Evolutionary conservation across 2,888 invertebrate genomes (phyloP), one percentile per base, ranked within the genome.

Genomic region (Volucella zonaria): DNA sequence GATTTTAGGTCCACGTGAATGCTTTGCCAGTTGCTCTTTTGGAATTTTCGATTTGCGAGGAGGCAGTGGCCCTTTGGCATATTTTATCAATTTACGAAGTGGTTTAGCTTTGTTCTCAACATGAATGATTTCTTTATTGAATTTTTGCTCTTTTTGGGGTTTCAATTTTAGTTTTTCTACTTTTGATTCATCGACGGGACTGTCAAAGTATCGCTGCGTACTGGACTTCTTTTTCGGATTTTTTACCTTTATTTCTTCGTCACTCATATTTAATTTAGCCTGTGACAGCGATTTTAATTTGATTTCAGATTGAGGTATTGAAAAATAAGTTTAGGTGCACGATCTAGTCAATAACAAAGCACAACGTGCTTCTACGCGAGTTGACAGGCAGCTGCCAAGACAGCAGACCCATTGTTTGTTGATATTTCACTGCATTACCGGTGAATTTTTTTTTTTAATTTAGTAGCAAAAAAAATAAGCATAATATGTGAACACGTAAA

Each of bases 1-100:
- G 0, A 95, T 90, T 0, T 94, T 94, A 87, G 93, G 93, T 1
- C 96, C 96, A 87, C 94, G 93, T 14, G 93, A 93, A 91, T 96
- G 93, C 81, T 94, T 94, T 0, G 89, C 82, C 2, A 91, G 14
- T 8, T 88, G 3, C 12, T 89, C 87, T 52, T 89, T 87, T 0
- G 90, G 86, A 74, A 90, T 87, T 67, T 76, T 56, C n/a, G 68
- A 51, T 54, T 52, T 66, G 14, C 79, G 75, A 9, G 59, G 56
- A 4, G 75, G 62, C 31, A 64, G 52, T 18, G 76, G 8, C 14
- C 12, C 68, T 61, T 68, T 56, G 18, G 15, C 12, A 31, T 71
- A 0, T 68, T 10, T 40, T 12, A 61, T 1, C 0, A 77, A 3
- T 52, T 62, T 11, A 12, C 31, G 8, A 4, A 42, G 3, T 14